Base-by-base conservation (phyloP, 2,113 vertebrate species). In the Podarcis muralis region DNA sequence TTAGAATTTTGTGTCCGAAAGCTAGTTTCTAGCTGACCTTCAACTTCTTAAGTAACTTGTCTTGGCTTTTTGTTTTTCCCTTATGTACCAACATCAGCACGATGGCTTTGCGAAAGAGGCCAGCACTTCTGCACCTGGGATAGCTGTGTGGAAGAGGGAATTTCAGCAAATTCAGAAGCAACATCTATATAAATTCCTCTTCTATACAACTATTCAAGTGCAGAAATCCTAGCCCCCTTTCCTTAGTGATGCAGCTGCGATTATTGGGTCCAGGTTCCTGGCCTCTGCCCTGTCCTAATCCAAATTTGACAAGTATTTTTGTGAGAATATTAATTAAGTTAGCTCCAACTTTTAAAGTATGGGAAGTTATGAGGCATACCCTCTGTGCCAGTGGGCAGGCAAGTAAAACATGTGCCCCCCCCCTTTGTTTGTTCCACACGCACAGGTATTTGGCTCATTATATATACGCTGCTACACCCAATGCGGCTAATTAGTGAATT, bases 341-440 rank as follows among this genome's bases (percentile, higher is more conserved):
- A 25, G 18, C 66, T 40, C 0, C 59, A 76, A 68, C 9, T 71
- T 81, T n/a, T 86, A 48, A 86, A 35, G 30, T 0, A 0, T 3
- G 0, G 0, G 32, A 57, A 84, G 27, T 80, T 66, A 65, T 12
- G 22, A 27, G 62, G 6, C 3, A 1, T 6, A 65, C 74, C 20
- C 13, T 81, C 43, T 43, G 78, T 62, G 81, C 59, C 59, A 18
- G 1, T 5, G 2, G 32, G 62, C 43, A 84, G 72, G 43, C 23
- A 3, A 0, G 18, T 1, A 9, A 40, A 20, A 59, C n/a, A 57
- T 48, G 4, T 0, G 0, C 6, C 23, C 35, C 62, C 59, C 25
- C 48, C 77, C 48, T 68, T 18, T 35, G 7, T 62, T 59, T 87
- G 77, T 43, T 57, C 83, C 69, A 59, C 16, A 22, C 35, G 16